Base-by-base conservation (phyloP, 1,140 invertebrate genomes). In the Aphidius gifuensis region DNA sequence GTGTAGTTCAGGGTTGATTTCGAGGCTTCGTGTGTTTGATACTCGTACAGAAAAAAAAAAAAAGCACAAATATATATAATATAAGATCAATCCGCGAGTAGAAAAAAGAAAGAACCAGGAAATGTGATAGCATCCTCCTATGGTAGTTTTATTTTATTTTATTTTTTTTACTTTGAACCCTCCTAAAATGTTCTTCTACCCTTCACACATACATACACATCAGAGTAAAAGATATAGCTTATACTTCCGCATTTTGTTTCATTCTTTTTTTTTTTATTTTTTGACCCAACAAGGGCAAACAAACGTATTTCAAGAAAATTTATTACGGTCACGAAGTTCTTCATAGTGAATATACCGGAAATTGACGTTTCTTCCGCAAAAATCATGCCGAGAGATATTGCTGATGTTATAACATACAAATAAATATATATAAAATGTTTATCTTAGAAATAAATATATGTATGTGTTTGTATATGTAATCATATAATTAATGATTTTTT, bases 31-130 rank as follows among this genome's bases (percentile, higher is more conserved):
- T 9, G 21, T 39, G 39, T n/a, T 42, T 55, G 11, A 55, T 55
- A n/a, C 16, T 38, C 40, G 4, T 53, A 53, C 51, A 40, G n/a
- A 23, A 53, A 9, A n/a, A 6, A 3, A 49, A n/a, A n/a, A 49
- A n/a, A 38, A 44, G 43, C 43, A 55, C 53, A 42, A 55, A n/a
- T 38, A 40, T 40, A 55, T 16, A 42, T 5, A 40, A 11, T 40
- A 40, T 53, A 39, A n/a, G 40, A 43, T 32, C 23, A 32, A 32
- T 32, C 23, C 23, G 23, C 23, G 23, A 32, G 23, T 32, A 32
- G 1, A 32, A 32, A 32, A 32, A 32, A 40, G 53, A 55, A 11
- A 55, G 40, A 55, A 55, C 43, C 5, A 38, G 53, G 53, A 55
- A 55, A 55, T 16, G 38, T 5, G 51, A 49, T 11, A 49, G 50